Evolutionary conservation across 2,113 vertebrate species (phyloP), one percentile per base, ranked within the genome.

Genomic region (Gnathonemus longibarbis): DNA sequence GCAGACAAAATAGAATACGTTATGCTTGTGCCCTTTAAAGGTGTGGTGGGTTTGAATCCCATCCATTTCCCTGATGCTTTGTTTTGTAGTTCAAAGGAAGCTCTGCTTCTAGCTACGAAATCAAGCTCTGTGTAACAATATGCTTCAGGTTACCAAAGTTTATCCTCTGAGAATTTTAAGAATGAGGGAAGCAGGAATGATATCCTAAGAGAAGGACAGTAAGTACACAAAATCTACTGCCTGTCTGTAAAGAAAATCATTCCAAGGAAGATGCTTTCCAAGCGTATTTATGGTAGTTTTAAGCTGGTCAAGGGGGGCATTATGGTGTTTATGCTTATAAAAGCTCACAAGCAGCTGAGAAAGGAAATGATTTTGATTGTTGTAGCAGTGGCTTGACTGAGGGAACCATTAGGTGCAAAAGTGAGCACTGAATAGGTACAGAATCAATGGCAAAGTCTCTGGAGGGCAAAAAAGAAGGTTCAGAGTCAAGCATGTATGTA

Each of bases 1-100:
- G 95, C 95, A 97, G 96, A 97, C 96, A 96, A 97, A 97, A 97
- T 48, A 27, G 58, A 88, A 31, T 74, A 19, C 3, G 50, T 87
- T 56, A 53, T 53, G 17, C 50, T 53, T 66, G 27, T 56, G 50
- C 86, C 86, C 52, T 88, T 53, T 87, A 87, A 84, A 84, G 83
- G 83, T 84, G 85, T 87, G 49, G 49, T 24, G 49, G 46, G 31
- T 88, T 88, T 66, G 31, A 66, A 70, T 70, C 58, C 58, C 35
- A n/a, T 88, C 88, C 58, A 80, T 74, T 52, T 89, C 70, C 88
- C 88, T 45, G 5, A 89, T 50, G 88, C 27, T 89, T 56, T 84
- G 77, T 35, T 80, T 45, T 89, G 77, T 9, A 84, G 50, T 84
- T 89, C 89, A 89, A 89, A 84, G 49, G 24, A 84, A 56, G 46